Base-by-base conservation (phyloP, 2,888 invertebrate genomes). In the Amblyteles armatorius region DNA sequence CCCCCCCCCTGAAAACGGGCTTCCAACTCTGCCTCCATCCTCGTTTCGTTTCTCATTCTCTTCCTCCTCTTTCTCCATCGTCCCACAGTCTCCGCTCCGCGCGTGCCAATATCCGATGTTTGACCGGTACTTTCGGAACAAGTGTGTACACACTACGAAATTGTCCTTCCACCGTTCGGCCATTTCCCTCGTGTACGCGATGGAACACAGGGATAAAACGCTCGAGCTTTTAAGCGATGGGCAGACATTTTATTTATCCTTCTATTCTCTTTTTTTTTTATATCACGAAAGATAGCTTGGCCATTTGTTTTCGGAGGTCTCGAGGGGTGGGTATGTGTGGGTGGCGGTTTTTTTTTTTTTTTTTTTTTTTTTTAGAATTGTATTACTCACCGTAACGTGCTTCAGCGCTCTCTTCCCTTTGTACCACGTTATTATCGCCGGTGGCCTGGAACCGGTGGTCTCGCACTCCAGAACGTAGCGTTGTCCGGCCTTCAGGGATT, bases 401-500 rank as follows among this genome's bases (percentile, higher is more conserved):
- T 97, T 96, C 87, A 98, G 96, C 92, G 97, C 97, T 83, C 97
- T 95, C 93, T 97, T 97, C 86, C 97, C 98, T 94, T 98, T 98
- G 95, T 97, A 97, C 98, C 98, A 98, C 19, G 97, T 97, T 94
- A 98, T 96, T 92, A 97, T 95, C 40, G 98, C 97, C 29, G 98
- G 96, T 81, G 98, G 98, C 86, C 98, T 95, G 72, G 98, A 98
- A 89, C 98, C 98, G 13, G 97, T 96, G 3, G 98, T 97, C 94
- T 97, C 96, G 92, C 98, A 98, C 77, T 96, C 95, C 83, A 98
- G 96, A 94, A 97, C 97, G 94, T 98, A 98, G 76, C 97, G 95
- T 83, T 97, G 96, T 91, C 98, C 98, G 13, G 98, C 98, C 72
- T 97, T 96, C 91, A 98, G 95, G 67, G 97, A 96, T 78, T 93